Conservation (phyloP, 2,113 vertebrate genomes). For the Daphoenositta chrysoptera region DNA sequence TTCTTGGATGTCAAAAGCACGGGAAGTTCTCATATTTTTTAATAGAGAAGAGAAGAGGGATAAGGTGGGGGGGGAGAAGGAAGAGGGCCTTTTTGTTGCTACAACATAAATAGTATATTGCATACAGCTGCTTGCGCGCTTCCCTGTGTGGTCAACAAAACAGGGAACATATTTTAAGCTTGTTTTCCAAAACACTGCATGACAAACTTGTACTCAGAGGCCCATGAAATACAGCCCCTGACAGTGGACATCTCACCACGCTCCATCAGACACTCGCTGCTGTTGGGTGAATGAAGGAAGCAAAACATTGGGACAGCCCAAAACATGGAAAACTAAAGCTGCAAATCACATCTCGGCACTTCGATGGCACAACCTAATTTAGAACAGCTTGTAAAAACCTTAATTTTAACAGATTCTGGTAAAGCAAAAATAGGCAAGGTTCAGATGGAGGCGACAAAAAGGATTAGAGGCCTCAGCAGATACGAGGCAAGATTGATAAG, state of each 20-base stretch:
- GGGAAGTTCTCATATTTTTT: conserved; percentile 35
- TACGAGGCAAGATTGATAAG: conserved; percentile 7
- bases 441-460: conserved; percentile 36
- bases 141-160: conserved; percentile 67
- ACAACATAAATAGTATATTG: conserved; percentile 21
- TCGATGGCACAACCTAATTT: not conserved
- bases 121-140: not conserved
- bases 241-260: not conserved
- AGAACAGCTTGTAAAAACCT: not conserved
- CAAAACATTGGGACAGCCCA: not conserved
- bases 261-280: not conserved
- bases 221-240: not conserved
- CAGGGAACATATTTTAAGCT: conserved; percentile 54
- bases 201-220: conserved; percentile 18
- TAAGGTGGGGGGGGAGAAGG: not conserved
- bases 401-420: not conserved
- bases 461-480: conserved; percentile 20
- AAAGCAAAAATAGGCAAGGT: not conserved
- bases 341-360: not conserved
- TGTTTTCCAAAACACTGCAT: conserved; percentile 60
- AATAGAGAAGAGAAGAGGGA: not conserved
- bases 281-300: not conserved
- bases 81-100: not conserved
- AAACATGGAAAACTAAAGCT: not conserved
- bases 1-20: conserved; percentile 49